These are phyloP conservation scores for Bembecia ichneumoniformis DNA, from an alignment of 2,888 invertebrate genomes.

Conservation along the genomic window DNA sequence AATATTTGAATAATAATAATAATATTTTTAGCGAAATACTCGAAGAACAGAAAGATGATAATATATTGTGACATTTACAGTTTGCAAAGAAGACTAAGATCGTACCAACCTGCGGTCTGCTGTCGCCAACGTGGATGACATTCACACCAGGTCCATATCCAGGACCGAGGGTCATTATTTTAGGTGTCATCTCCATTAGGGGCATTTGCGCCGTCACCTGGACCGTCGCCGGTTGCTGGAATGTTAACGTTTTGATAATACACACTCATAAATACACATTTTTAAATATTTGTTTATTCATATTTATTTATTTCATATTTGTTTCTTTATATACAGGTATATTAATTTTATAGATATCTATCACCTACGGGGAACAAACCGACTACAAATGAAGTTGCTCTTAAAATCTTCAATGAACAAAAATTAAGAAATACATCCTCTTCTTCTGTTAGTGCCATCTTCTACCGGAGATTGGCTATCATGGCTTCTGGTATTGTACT, in stretches of 20 bases:
- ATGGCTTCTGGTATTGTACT: too few relatives aligned
- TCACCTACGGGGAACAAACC: too few relatives aligned
- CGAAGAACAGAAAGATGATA: too few relatives aligned
- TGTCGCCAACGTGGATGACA: slow-evolving; percentile 49
- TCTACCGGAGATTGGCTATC: too few relatives aligned
- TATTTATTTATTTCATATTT: background rate
- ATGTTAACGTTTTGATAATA: background rate
- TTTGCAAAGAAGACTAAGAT: background rate
- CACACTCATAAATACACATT: background rate
- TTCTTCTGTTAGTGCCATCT: too few relatives aligned
- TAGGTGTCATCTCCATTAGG: slow-evolving; percentile 40
- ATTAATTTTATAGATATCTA: background rate
- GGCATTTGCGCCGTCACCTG: slow-evolving; percentile 16
- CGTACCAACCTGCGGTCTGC: slow-evolving; percentile 19
- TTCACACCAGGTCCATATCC: slow-evolving; percentile 42
- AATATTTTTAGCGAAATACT: too few relatives aligned
- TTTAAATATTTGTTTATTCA: background rate
- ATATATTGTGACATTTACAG: too few relatives aligned
- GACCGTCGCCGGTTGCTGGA: background rate
- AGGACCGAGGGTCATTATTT: slow-evolving; percentile 48
- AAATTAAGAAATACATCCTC: too few relatives aligned
- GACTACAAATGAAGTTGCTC: too few relatives aligned
- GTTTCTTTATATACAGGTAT: too few relatives aligned
- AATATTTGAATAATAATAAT: too few relatives aligned
- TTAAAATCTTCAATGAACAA: too few relatives aligned